Conservation (phyloP, 2,797 vertebrate species). For the Chelonia mydas region DNA sequence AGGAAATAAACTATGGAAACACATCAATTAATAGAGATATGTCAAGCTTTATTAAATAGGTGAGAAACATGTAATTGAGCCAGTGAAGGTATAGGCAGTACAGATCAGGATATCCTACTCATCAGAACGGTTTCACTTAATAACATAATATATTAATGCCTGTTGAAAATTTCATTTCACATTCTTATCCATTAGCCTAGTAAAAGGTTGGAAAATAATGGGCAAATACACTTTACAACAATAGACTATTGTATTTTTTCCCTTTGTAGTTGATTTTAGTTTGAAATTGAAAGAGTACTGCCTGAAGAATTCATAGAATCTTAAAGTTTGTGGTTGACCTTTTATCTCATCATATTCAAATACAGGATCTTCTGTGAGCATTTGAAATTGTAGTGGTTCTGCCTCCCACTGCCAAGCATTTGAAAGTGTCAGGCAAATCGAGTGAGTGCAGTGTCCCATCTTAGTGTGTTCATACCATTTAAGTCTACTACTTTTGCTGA, state of each 20-base stretch:
- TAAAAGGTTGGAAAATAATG: constrained; percentile 40
- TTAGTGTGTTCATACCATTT: constrained; percentile 39
- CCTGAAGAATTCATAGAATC: background rate
- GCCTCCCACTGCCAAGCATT: constrained; percentile 22
- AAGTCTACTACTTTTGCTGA: background rate
- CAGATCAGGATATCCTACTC: constrained; percentile 45
- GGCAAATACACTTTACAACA: constrained; percentile 38
- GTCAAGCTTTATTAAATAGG: constrained; percentile 70
- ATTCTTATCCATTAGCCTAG: constrained; percentile 62
- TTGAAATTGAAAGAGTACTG: constrained; percentile 34
- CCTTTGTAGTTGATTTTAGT: constrained; percentile 24
- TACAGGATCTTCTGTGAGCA: constrained; percentile 55
- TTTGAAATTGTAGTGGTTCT: constrained; percentile 56
- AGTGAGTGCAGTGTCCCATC: background rate
- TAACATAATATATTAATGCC: constrained; percentile 62
- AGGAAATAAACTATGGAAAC: constrained; percentile 71
- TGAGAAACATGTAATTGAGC: constrained; percentile 71
- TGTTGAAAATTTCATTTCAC: constrained; percentile 63
- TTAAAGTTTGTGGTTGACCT: constrained; percentile 40
- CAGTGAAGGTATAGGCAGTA: constrained; percentile 25
- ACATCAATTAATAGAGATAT: constrained; percentile 62
- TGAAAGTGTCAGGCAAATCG: constrained; percentile 44
- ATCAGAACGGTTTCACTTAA: constrained; percentile 59
- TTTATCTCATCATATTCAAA: constrained; percentile 37
- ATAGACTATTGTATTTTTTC: constrained; percentile 21